Base-by-base conservation (phyloP, 2,888 invertebrate species). In the Dryomyza anilis region DNA sequence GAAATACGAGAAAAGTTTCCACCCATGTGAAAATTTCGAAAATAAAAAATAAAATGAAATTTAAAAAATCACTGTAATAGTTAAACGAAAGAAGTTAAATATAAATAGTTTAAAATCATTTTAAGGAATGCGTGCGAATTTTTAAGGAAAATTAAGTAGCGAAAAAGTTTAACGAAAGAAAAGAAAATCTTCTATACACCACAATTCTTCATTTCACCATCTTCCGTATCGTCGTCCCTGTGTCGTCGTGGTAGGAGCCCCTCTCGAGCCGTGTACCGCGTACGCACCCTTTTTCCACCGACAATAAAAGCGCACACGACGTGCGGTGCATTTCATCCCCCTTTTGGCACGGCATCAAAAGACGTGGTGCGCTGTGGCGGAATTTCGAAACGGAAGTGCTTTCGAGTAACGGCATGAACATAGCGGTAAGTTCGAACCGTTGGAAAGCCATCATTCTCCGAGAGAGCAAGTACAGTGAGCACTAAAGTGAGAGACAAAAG, bases 111-210 rank as follows among this genome's bases (percentile, higher is more conserved):
- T 39, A 50, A 27, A 50, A 50, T 50, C 12, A 12, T 12, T 1
- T 25, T 27, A 25, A 2, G 8, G 25, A 48, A 48, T 23, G 2
- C 5, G 14, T 6, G n/a, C 10, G 7, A 25, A 23, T 50, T 2
- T 25, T 23, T 25, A 21, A 50, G 3, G 23, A 25, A 25, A 23
- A 50, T 25, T 27, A 39, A 39, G 39, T 39, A 14, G 39, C n/a
- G 39, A 21, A 21, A 50, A 46, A 46, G 53, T 53, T 53, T 53
- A 10, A 14, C 36, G 14, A 23, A 23, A 36, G 21, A 36, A 55
- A n/a, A 64, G 68, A 75, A 78, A 77, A 77, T 78, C 75, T 78
- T 55, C 73, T 75, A 74, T 78, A 78, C 75, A 74, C 76, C 74
- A 75, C 76, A 79, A 78, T 74, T 75, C 71, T 74, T 71, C 75